Conservation (phyloP, 1,140 invertebrate genomes). For the Philaenus spumarius region DNA sequence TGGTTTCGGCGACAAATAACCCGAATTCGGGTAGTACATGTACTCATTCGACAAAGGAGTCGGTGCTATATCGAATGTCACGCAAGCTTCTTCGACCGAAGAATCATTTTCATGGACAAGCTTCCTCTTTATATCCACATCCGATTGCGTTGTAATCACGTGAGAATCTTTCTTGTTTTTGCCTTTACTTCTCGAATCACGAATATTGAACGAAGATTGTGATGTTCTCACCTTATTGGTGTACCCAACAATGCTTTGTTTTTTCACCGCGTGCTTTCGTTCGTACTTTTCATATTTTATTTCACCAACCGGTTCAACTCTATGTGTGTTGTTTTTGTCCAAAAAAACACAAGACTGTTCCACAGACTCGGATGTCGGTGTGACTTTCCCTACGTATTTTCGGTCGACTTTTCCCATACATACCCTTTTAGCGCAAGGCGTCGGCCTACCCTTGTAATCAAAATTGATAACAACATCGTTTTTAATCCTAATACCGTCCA, state of each 20-base stretch:
- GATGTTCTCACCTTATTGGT: not conserved
- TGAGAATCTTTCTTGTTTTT: not conserved
- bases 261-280: not conserved
- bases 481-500: too few relatives aligned
- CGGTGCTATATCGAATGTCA: not conserved
- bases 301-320: not conserved
- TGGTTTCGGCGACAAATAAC: too few relatives aligned
- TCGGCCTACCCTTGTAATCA: too few relatives aligned
- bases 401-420: not conserved
- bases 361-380: not conserved
- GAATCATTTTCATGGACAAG: not conserved
- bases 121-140: not conserved
- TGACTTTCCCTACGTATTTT: not conserved
- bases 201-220: too few relatives aligned
- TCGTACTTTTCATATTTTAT: not conserved
- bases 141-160: not conserved
- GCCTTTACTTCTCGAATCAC: too few relatives aligned
- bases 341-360: conserved; percentile 6
- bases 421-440: not conserved
- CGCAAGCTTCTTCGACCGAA: not conserved
- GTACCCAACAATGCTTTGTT: not conserved
- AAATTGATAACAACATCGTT: too few relatives aligned
- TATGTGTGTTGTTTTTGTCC: not conserved
- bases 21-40: too few relatives aligned
- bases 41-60: too few relatives aligned